Base-by-base conservation (phyloP, 1,140 invertebrate species). In the Chironomus tepperi region DNA sequence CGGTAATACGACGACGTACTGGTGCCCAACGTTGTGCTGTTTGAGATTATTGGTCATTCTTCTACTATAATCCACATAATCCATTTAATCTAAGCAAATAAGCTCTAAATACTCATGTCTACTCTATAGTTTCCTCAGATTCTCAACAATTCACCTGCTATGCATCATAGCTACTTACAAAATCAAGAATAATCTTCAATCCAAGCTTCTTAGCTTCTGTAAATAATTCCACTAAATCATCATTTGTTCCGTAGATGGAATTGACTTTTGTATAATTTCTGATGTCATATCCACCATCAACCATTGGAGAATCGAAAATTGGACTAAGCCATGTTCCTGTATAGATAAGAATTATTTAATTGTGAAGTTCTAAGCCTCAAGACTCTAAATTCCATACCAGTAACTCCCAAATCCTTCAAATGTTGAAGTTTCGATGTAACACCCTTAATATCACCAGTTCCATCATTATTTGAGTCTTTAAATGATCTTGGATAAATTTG, bases 151-250 rank as follows among this genome's bases (percentile, higher is more conserved):
- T 81, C 75, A 77, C 89, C 88, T 74, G 87, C 75, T 77, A 88
- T 83, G 77, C 88, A 88, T 2, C 89, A 88, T 78, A 91, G 88
- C 79, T 91, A 91, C 1, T 89, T 19, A 95, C 89, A 78, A 95
- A 89, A 79, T 96, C 94, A 81, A 96, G 80, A 15, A 96, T 84
- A 3, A 96, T 79, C 81, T 91, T 92, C 42, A 95, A 85, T 73
- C 87, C 85, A 43, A 85, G 78, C 34, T 84, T 79, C 76, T 90
- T 86, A 2, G 89, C 88, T 73, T 81, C 83, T 10, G 82, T 81
- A 0, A 90, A 77, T 64, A 96, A 81, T 8, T 83, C 77, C 57
- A 89, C 84, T 74, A 96, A 90, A 78, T 94, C 89, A 57, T 87
- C 84, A 82, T 93, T 86, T 2, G 86, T 89, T 2, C 93, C 93